phyloP scores from a whole-genome alignment of 2,113 vertebrate genomes.

The Labeo catla region DNA sequence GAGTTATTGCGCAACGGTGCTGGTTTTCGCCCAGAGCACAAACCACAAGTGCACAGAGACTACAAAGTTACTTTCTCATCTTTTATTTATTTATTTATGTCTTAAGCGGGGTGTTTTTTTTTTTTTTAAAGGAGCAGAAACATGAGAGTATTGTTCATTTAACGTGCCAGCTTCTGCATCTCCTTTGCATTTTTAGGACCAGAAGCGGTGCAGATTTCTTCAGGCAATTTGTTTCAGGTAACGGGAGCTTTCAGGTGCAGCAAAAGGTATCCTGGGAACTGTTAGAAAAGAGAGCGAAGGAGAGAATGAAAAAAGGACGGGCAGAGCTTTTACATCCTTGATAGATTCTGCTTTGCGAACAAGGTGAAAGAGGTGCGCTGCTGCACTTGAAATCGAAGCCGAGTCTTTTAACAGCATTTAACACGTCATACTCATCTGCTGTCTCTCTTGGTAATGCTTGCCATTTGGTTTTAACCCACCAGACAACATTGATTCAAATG shows the following conservation, averaged over 20 bases:
- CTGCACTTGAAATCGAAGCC: neutral
- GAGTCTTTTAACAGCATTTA: neutral
- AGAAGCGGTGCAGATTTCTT: slow-evolving; percentile 75
- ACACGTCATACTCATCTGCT: slow-evolving; percentile 23
- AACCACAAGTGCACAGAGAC: slow-evolving; percentile 72
- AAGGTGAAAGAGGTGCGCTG: neutral
- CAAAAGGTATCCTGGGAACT: slow-evolving; percentile 78
- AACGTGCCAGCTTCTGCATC: slow-evolving; percentile 72
- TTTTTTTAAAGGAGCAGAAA: slow-evolving; percentile 61
- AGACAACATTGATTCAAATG: slow-evolving; percentile 11
- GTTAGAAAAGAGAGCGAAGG: slow-evolving; percentile 62
- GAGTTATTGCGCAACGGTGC: slow-evolving; percentile 68
- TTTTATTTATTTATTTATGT: slow-evolving; percentile 66
- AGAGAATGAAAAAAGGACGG: slow-evolving; percentile 64
- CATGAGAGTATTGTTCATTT: slow-evolving; percentile 75
- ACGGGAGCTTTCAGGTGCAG: slow-evolving; percentile 77
- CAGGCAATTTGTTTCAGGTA: slow-evolving; percentile 85
- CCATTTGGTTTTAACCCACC: neutral
- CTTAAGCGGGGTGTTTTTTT: slow-evolving; percentile 71
- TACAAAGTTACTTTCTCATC: slow-evolving; percentile 75
- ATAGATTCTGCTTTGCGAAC: slow-evolving; percentile 76
- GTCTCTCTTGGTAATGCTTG: neutral
- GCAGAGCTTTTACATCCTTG: slow-evolving; percentile 75
- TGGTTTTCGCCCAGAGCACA: slow-evolving; percentile 78
- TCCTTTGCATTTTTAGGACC: slow-evolving; percentile 70